These are phyloP conservation scores for Cetonia aurata DNA, from an alignment of 2,888 invertebrate genomes.

Conservation along the genomic window DNA sequence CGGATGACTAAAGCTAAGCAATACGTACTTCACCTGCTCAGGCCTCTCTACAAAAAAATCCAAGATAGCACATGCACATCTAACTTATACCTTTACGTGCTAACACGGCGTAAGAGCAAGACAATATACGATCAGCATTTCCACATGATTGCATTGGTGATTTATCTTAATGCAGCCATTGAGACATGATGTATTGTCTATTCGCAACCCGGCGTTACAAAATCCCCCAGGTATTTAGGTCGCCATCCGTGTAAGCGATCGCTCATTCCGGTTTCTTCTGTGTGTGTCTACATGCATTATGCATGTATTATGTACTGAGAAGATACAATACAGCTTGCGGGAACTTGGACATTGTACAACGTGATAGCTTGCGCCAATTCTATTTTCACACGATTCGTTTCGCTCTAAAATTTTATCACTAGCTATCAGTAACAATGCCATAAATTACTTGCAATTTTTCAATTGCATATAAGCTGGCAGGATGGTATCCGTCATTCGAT, in stretches of 20 bases:
- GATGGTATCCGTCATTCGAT: too few species aligned
- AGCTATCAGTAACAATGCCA: too few species aligned
- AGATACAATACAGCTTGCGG: slow-evolving; percentile 7
- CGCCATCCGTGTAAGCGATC: slow-evolving; percentile 56
- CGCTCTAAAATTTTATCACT: too few species aligned
- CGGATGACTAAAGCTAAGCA: neutral
- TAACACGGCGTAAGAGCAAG: slow-evolving; percentile 33
- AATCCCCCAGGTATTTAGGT: slow-evolving; percentile 65
- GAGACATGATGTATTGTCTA: slow-evolving; percentile 66
- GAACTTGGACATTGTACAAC: neutral
- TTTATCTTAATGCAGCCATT: slow-evolving; percentile 64
- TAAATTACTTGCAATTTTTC: too few species aligned
- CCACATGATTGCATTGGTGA: slow-evolving; percentile 65
- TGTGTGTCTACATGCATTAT: slow-evolving; percentile 26
- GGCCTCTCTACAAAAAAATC: slow-evolving; percentile 16
- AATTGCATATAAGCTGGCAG: too few species aligned
- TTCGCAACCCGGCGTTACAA: slow-evolving; percentile 65
- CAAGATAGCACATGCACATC: slow-evolving; percentile 13
- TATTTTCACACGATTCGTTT: too few species aligned
- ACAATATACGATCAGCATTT: slow-evolving; percentile 58
- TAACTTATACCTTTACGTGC: slow-evolving; percentile 34
- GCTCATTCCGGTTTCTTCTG: slow-evolving; percentile 52
- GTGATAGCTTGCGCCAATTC: too few species aligned
- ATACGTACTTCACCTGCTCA: slow-evolving; percentile 19
- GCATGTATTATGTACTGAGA: slow-evolving; percentile 23